phyloP scores from a whole-genome alignment of 30 jellyfish, hydroid and myxozoan species.

The Cassiopea andromeda region DNA sequence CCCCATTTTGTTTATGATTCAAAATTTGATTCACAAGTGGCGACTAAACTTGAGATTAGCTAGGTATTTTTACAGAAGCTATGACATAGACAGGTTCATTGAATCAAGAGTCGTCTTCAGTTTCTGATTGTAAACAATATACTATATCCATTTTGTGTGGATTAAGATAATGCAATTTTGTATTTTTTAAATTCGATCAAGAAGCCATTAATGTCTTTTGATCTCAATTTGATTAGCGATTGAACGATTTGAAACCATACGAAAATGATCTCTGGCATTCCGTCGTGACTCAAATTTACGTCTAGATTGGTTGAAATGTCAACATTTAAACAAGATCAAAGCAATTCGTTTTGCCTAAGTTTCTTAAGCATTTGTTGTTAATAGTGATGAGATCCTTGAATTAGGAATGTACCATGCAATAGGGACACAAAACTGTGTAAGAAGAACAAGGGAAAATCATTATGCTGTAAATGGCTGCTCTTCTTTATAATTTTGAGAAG shows the following conservation, averaged over 20 bases:
- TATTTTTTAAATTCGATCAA: neutral
- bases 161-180: conserved; percentile 4
- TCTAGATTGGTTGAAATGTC: neutral
- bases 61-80: neutral
- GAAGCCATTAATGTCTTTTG: conserved; percentile 1
- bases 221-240: neutral
- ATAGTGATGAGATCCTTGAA: too few relatives aligned
- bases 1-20: too few relatives aligned
- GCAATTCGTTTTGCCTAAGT: neutral
- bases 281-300: neutral
- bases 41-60: neutral
- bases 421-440: too few relatives aligned
- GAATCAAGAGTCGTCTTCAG: neutral
- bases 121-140: neutral
- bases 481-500: too few relatives aligned
- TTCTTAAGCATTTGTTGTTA: too few relatives aligned
- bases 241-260: neutral
- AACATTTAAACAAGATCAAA: neutral
- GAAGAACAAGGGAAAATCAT: too few relatives aligned
- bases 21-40: neutral
- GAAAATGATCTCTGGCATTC: neutral
- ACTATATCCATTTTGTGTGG: conserved; percentile 1
- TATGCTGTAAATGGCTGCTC: too few relatives aligned
- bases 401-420: too few relatives aligned
- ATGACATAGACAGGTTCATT: neutral